Evolutionary conservation across 2,113 vertebrate species (phyloP).

Genomic region (Caranx melampygus): DNA sequence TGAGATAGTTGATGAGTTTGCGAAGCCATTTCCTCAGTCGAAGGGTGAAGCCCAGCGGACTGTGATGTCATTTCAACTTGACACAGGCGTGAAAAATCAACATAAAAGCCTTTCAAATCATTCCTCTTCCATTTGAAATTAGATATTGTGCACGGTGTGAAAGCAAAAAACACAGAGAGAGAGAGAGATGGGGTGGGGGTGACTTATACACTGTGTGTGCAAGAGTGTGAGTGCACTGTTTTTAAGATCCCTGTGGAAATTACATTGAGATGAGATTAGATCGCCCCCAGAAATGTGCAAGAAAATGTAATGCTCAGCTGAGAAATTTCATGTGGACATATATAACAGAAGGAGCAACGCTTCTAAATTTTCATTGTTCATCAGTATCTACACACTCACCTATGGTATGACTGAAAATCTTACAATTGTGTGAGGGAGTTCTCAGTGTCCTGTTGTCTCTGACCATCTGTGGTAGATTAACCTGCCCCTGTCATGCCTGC

Average conservation of each 20-base stretch:
- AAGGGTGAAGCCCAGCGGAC: slow-evolving; percentile 23
- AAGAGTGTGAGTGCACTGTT: slow-evolving; percentile 25
- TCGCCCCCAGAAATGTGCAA: slow-evolving; percentile 5
- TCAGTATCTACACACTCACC: not conserved
- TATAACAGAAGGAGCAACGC: not conserved
- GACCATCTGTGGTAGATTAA: slow-evolving; percentile 69
- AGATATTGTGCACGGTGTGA: slow-evolving; percentile 59
- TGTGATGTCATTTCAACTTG: slow-evolving; percentile 66
- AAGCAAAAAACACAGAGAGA: slow-evolving; percentile 7
- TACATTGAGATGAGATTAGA: slow-evolving; percentile 45
- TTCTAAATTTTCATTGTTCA: not conserved
- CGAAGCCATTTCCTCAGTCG: slow-evolving; percentile 45
- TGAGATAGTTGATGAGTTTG: slow-evolving; percentile 64
- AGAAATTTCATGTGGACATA: slow-evolving; percentile 7
- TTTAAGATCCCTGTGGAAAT: slow-evolving; percentile 59
- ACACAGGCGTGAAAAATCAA: slow-evolving; percentile 66
- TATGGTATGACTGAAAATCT: not conserved
- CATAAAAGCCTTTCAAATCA: slow-evolving; percentile 65
- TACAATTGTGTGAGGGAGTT: slow-evolving; percentile 26
- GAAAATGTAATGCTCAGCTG: not conserved
- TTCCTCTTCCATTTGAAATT: slow-evolving; percentile 68
- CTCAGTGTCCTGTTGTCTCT: slow-evolving; percentile 29
- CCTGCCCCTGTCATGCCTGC: slow-evolving; percentile 25
- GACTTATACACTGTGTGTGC: slow-evolving; percentile 26
- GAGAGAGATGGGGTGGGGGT: not conserved